Conservation (phyloP, 2,113 vertebrate species). For the Sturnira hondurensis region DNA sequence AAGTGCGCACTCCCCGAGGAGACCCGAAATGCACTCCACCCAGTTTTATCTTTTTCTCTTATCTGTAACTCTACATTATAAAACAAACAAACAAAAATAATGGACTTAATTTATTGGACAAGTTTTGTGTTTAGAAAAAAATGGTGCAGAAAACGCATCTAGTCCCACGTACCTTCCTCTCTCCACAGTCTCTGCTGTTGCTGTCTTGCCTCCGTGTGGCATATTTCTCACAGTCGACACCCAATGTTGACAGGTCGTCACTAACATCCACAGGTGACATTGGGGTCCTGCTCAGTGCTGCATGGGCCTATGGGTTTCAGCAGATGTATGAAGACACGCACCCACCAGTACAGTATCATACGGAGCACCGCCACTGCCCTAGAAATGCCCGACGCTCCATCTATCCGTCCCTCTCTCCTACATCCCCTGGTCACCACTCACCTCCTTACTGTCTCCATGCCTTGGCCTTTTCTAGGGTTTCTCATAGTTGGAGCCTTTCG, state of each 20-base stretch:
- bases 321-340: accelerated
- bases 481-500: neutral
- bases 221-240: neutral
- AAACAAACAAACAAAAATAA: no score
- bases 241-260: accelerated
- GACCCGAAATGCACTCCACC: neutral
- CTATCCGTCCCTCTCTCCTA: neutral
- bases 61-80: neutral
- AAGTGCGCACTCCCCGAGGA: neutral
- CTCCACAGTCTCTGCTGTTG: accelerated
- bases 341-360: no score
- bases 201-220: no score
- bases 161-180: accelerated
- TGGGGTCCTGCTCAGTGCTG: no score
- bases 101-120: neutral
- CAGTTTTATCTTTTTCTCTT: neutral
- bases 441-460: accelerated
- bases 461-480: neutral
- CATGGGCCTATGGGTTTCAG: neutral
- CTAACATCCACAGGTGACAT: accelerated
- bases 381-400: no score
- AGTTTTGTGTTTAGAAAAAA: neutral
- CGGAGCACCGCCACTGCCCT: neutral
- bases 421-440: accelerated
- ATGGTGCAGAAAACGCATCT: neutral